Conservation (phyloP, 2,113 vertebrate genomes). For the Protobothrops flavoviridis region DNA sequence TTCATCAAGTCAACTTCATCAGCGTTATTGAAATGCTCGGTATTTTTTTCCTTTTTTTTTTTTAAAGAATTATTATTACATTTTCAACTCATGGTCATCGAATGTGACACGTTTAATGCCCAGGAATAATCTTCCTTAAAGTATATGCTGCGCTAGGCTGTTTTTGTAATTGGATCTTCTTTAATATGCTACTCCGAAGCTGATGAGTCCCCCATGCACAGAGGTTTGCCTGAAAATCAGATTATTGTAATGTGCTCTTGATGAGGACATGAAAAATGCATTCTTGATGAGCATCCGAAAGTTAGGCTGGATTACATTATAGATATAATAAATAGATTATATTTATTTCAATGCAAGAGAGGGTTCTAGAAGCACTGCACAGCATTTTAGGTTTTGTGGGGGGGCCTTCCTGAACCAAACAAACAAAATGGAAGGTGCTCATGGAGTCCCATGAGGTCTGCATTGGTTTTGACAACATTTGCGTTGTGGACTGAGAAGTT, state of each 20-base stretch:
- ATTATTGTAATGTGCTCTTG: background rate
- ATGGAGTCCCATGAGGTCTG: background rate
- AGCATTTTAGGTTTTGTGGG: no score
- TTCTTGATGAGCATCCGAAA: background rate
- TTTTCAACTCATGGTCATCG: constrained; percentile 16
- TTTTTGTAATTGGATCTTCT: constrained; percentile 3
- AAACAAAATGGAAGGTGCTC: background rate
- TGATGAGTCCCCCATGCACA: background rate
- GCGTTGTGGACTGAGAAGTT: background rate
- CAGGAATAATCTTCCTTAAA: constrained; percentile 5
- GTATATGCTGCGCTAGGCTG: background rate
- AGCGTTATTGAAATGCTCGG: constrained; percentile 35
- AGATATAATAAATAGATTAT: background rate
- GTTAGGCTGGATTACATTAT: background rate
- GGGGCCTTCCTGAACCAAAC: background rate
- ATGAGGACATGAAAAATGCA: background rate
- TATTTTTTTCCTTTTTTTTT: background rate
- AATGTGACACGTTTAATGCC: constrained; percentile 16
- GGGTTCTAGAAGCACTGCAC: background rate
- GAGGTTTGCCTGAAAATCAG: background rate
- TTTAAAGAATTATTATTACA: background rate
- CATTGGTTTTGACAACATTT: background rate
- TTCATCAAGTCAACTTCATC: constrained; percentile 37
- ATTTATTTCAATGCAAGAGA: background rate
- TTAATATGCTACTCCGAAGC: background rate